Evolutionary conservation across 2,888 invertebrate genomes (phyloP).

Genomic region (Metopia argyrocephala): DNA sequence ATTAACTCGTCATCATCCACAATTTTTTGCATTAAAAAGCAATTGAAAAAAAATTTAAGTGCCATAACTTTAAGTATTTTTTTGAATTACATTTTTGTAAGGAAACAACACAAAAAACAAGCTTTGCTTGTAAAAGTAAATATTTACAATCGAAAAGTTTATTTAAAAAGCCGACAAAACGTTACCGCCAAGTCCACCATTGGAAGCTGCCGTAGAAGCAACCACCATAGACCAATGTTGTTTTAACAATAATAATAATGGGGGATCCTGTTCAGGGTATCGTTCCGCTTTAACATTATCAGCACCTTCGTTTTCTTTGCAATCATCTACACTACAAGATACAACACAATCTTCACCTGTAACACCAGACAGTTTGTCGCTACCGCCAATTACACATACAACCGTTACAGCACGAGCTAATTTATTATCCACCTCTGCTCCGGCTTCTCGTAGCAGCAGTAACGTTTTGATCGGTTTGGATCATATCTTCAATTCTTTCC

Average conservation of each 20-base stretch:
- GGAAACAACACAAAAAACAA: conserved; percentile 14
- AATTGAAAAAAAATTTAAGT: too few relatives aligned
- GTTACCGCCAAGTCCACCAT: conserved; percentile 56
- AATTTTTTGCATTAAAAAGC: too few relatives aligned
- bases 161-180: conserved; percentile 36
- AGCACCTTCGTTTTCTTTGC: conserved; percentile 18
- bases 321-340: conserved; percentile 1
- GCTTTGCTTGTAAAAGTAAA: not conserved
- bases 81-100: conserved; percentile 6
- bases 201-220: conserved; percentile 59
- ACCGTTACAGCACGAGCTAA: conserved; percentile 16
- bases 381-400: not conserved
- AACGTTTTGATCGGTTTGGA: conserved; percentile 72
- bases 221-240: conserved; percentile 50
- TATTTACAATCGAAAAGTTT: not conserved
- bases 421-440: conserved; percentile 39
- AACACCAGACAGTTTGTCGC: conserved; percentile 13
- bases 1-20: conserved; percentile 46
- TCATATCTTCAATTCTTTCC: conserved; percentile 74
- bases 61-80: too few relatives aligned
- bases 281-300: conserved; percentile 2
- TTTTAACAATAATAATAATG: conserved; percentile 23
- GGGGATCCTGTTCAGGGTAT: not conserved
- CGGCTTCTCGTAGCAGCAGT: conserved; percentile 44
- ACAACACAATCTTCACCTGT: conserved; percentile 8